Percentiles rank a stretch among this genome's conserved stretches.
phyloP scores from a whole-genome alignment of 2,797 vertebrate species.

The Sebastes matsubarae region DNA sequence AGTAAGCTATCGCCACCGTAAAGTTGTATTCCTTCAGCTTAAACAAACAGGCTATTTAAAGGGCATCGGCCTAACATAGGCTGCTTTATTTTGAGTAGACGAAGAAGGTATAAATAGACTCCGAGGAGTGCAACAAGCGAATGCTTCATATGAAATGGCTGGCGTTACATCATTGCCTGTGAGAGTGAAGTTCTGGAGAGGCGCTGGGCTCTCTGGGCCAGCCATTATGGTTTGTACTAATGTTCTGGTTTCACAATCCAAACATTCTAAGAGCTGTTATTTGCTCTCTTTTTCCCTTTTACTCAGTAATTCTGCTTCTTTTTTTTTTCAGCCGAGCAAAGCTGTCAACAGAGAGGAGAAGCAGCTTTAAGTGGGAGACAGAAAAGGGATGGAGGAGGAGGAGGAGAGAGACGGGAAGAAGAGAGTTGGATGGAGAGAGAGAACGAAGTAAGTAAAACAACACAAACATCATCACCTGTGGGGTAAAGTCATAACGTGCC shows the following conservation, averaged over 20 bases:
- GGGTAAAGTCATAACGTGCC: background rate
- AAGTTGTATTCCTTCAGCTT: constrained; percentile 62
- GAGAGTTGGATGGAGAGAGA: constrained; percentile 5
- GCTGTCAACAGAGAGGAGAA: constrained; percentile 76
- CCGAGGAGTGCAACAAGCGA: constrained; percentile 82
- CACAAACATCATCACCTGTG: constrained; percentile 9
- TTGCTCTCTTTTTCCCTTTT: constrained; percentile 83
- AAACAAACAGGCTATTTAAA: constrained; percentile 83
- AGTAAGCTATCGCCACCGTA: constrained; percentile 37
- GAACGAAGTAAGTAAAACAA: constrained; percentile 15
- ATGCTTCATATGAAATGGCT: constrained; percentile 86
- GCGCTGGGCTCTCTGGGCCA: constrained; percentile 77
- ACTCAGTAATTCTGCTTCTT: constrained; percentile 80
- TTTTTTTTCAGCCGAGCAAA: constrained; percentile 72
- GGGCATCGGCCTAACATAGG: constrained; percentile 79
- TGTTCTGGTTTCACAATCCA: constrained; percentile 88
- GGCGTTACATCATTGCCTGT: constrained; percentile 85
- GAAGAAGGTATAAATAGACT: constrained; percentile 85
- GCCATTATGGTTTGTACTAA: constrained; percentile 88
- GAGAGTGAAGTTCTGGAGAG: constrained; percentile 82
- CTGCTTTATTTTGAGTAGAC: constrained; percentile 82
- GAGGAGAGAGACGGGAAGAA: constrained; percentile 30
- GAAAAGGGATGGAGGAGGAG: constrained; percentile 47
- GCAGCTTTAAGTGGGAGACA: constrained; percentile 71
- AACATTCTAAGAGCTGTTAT: constrained; percentile 86